Conservation (phyloP, 37 sponge, comb jelly and placozoan genomes). For the Corticium candelabrum region DNA sequence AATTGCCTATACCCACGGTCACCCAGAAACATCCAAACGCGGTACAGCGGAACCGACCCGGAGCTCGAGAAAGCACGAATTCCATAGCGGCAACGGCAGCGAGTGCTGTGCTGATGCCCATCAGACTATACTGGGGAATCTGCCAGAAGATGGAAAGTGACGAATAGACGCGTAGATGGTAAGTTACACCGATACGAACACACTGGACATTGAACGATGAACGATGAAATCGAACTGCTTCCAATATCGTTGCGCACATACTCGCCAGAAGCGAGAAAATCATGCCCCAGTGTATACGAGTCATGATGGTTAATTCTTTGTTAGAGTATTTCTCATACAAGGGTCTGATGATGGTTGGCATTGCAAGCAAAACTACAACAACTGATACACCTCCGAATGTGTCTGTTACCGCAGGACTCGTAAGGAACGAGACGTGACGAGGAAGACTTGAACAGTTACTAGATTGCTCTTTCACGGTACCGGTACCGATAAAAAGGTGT, state of each 20-base stretch:
- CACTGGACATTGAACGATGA: not conserved
- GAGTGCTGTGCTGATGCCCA: not conserved
- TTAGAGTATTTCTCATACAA: not conserved
- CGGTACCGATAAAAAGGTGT: no score
- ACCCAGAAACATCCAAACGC: not conserved
- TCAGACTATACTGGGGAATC: not conserved
- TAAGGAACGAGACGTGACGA: not conserved
- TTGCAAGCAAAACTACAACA: not conserved
- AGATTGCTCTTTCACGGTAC: not conserved
- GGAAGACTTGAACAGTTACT: not conserved
- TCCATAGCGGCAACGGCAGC: not conserved
- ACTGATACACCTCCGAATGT: not conserved
- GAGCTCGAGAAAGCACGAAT: not conserved
- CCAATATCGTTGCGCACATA: not conserved
- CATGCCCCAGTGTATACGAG: not conserved
- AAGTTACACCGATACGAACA: not conserved
- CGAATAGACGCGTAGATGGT: not conserved
- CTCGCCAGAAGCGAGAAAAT: not conserved
- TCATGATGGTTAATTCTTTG: not conserved
- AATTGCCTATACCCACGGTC: not conserved
- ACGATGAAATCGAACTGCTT: not conserved
- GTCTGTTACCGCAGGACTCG: not conserved
- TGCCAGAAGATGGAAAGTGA: not conserved
- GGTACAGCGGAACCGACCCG: not conserved
- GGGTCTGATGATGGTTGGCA: not conserved